Evolutionary conservation across 2,888 invertebrate species (phyloP).

Genomic region (Gryllus longicercus): DNA sequence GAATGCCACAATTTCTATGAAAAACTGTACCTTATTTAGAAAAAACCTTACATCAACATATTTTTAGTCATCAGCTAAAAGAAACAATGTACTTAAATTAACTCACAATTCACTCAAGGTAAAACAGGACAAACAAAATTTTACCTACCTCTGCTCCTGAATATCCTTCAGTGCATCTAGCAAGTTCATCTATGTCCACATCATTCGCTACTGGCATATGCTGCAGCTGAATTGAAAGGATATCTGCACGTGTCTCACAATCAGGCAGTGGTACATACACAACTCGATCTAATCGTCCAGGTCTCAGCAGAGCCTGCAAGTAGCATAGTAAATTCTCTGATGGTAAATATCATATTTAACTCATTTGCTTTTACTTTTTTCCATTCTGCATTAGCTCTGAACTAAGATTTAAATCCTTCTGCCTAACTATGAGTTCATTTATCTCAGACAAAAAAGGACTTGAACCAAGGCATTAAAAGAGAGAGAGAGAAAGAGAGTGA

Average conservation of each 20-base stretch:
- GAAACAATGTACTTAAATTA: too few relatives aligned
- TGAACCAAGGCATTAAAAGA: too few relatives aligned
- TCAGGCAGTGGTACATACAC: slow-evolving; percentile 93
- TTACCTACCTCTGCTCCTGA: slow-evolving; percentile 85
- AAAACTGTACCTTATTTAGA: too few relatives aligned
- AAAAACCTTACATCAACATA: too few relatives aligned
- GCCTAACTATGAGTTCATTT: not conserved
- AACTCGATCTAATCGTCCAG: slow-evolving; percentile 85
- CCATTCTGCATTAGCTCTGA: not conserved
- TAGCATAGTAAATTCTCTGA: slow-evolving; percentile 29
- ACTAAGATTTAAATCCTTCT: not conserved
- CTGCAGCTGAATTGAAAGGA: slow-evolving; percentile 71
- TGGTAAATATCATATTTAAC: slow-evolving; percentile 24
- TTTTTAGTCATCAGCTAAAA: too few relatives aligned
- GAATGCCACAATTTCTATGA: too few relatives aligned
- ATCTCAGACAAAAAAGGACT: not conserved
- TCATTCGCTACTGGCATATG: slow-evolving; percentile 69
- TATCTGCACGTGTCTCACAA: slow-evolving; percentile 70
- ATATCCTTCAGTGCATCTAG: slow-evolving; percentile 69
- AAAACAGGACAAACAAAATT: slow-evolving; percentile 1
- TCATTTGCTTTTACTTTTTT: not conserved
- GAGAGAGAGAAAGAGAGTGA: too few relatives aligned
- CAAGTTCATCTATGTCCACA: slow-evolving; percentile 64
- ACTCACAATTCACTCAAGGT: too few relatives aligned
- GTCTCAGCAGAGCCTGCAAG: slow-evolving; percentile 74